phyloP scores from a whole-genome alignment of 2,888 invertebrate species.

The Spodoptera exigua region DNA sequence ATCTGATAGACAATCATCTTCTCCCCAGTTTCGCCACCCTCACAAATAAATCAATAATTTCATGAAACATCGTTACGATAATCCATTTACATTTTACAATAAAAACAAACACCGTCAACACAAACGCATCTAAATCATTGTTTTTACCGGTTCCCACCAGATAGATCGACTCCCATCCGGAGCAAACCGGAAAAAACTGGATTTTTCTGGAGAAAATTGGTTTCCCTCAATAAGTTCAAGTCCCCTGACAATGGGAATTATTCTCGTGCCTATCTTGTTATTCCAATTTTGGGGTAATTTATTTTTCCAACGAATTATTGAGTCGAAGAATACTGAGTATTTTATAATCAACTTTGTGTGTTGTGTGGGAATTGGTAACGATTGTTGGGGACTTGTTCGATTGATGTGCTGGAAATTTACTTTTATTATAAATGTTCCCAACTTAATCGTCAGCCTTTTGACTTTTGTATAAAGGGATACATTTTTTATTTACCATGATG shows the following conservation, averaged over 20 bases:
- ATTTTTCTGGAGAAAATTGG: slow-evolving; percentile 75
- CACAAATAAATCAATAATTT: slow-evolving; percentile 35
- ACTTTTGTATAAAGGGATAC: too few species aligned
- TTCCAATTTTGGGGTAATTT: slow-evolving; percentile 80
- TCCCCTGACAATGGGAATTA: slow-evolving; percentile 83
- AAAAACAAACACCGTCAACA: slow-evolving; percentile 36
- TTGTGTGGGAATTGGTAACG: slow-evolving; percentile 51
- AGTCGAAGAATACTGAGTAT: slow-evolving; percentile 61
- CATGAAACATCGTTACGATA: slow-evolving; percentile 40
- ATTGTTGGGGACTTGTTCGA: slow-evolving; percentile 40
- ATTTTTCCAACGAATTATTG: slow-evolving; percentile 68
- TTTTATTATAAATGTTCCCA: not conserved
- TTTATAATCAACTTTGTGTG: slow-evolving; percentile 65
- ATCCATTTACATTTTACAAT: slow-evolving; percentile 45
- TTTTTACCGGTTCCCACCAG: slow-evolving; percentile 48
- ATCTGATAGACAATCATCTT: not conserved
- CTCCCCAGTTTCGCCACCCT: slow-evolving; percentile 1
- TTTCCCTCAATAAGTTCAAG: slow-evolving; percentile 79
- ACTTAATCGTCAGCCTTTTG: not conserved
- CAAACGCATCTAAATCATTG: slow-evolving; percentile 45
- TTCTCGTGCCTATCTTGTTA: slow-evolving; percentile 80
- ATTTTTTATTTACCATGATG: too few species aligned
- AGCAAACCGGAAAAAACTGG: slow-evolving; percentile 64
- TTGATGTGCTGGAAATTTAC: slow-evolving; percentile 27
- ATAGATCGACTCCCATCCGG: slow-evolving; percentile 49